Conservation (phyloP, 2,888 invertebrate genomes). For the Dinocampus coccinellae region DNA sequence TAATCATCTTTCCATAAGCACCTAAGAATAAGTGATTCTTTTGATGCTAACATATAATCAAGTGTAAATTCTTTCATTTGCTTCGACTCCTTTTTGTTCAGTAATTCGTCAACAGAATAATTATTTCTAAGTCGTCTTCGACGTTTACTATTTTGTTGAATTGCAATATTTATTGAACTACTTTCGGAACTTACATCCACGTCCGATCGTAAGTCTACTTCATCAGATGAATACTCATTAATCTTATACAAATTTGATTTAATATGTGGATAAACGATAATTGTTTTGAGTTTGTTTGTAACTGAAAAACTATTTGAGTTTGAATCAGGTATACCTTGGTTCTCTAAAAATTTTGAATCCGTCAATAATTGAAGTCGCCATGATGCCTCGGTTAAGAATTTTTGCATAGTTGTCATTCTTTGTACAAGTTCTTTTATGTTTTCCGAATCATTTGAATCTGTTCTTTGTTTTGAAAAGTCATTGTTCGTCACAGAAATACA, state of each 20-base stretch:
- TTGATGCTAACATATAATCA: slow-evolving; percentile 81
- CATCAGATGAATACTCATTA: slow-evolving; percentile 52
- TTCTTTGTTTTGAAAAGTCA: slow-evolving; percentile 57
- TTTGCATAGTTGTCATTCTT: slow-evolving; percentile 58
- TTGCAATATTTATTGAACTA: slow-evolving; percentile 66
- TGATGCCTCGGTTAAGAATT: slow-evolving; percentile 76
- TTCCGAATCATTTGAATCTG: slow-evolving; percentile 48
- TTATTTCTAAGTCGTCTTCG: slow-evolving; percentile 64
- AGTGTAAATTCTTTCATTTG: slow-evolving; percentile 69
- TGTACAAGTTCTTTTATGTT: slow-evolving; percentile 49
- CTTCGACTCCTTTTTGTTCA: slow-evolving; percentile 50
- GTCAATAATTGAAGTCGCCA: slow-evolving; percentile 82
- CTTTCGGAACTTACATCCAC: slow-evolving; percentile 56
- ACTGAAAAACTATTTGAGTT: not conserved
- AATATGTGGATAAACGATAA: not conserved
- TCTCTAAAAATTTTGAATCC: slow-evolving; percentile 70
- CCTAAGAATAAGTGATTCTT: slow-evolving; percentile 81
- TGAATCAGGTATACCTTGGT: slow-evolving; percentile 68
- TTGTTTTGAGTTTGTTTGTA: not conserved
- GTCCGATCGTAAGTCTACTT: slow-evolving; percentile 51
- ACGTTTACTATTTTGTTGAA: slow-evolving; percentile 67
- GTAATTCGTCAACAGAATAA: slow-evolving; percentile 20
- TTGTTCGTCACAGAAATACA: slow-evolving; percentile 71
- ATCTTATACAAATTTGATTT: slow-evolving; percentile 52
- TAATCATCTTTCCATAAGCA: slow-evolving; percentile 82